phyloP scores from a whole-genome alignment of 2,888 invertebrate genomes.

The Trissolcus japonicus region DNA sequence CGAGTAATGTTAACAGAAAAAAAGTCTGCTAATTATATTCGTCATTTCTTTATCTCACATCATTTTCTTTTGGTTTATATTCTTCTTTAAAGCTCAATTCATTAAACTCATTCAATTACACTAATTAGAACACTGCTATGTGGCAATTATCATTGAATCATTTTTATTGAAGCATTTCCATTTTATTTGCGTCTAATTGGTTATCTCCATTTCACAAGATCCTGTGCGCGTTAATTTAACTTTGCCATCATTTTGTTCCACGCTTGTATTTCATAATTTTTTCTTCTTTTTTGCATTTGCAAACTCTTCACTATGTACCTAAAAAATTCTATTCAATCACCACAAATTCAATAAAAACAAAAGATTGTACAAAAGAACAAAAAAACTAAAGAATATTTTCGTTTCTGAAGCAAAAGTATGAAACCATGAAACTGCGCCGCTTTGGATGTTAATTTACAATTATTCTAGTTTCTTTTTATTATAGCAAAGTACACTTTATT shows the following conservation, averaged over 20 bases:
- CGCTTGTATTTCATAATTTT: neutral
- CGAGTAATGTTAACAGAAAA: neutral
- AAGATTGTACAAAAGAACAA: neutral
- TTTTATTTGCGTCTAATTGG: constrained; percentile 6
- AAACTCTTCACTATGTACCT: too few relatives aligned
- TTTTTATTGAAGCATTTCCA: constrained; percentile 6
- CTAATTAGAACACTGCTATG: constrained; percentile 7
- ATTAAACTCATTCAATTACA: constrained; percentile 12
- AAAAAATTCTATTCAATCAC: too few relatives aligned
- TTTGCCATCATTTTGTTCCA: constrained; percentile 6
- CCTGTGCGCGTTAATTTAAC: neutral
- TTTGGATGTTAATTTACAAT: constrained; percentile 51
- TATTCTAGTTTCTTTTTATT: constrained; percentile 50
- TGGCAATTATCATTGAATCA: constrained; percentile 13
- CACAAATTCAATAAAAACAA: neutral
- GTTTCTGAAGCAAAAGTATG: constrained; percentile 2
- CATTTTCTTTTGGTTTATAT: constrained; percentile 2
- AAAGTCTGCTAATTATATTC: neutral
- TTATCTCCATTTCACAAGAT: constrained; percentile 2
- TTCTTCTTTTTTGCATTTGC: neutral
- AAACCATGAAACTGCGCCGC: constrained; percentile 20
- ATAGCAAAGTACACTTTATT: constrained; percentile 55
- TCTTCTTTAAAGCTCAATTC: constrained; percentile 7
- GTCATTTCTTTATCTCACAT: constrained; percentile 6
- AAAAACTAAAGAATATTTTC: neutral